Evolutionary conservation across 2,888 invertebrate species (phyloP).

Genomic region (Heterodera filipjevi): DNA sequence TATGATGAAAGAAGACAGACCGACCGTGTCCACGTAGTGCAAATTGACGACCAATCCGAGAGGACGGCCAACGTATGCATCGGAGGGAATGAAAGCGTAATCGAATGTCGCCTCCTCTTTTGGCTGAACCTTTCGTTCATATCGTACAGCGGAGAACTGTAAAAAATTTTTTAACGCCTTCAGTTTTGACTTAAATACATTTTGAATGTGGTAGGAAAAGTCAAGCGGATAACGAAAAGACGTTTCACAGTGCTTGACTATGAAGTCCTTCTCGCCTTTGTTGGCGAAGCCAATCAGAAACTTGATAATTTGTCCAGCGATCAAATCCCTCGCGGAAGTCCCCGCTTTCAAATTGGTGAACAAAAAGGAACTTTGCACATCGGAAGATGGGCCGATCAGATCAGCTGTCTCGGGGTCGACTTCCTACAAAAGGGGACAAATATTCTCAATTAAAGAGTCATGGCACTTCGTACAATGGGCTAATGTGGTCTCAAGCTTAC

Average conservation of each 20-base stretch:
- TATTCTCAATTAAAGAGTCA: background rate
- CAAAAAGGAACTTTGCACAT: slow-evolving; percentile 86
- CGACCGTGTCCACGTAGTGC: slow-evolving; percentile 60
- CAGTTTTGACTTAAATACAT: slow-evolving; percentile 69
- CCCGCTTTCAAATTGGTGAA: slow-evolving; percentile 75
- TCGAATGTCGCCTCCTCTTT: slow-evolving; percentile 90
- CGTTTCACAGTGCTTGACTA: slow-evolving; percentile 89
- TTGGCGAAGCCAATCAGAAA: slow-evolving; percentile 94
- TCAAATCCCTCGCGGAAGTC: slow-evolving; percentile 74
- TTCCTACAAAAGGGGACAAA: slow-evolving; percentile 8
- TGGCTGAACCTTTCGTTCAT: slow-evolving; percentile 84
- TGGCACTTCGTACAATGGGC: too few relatives aligned
- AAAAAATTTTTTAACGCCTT: slow-evolving; percentile 39
- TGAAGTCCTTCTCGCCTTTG: slow-evolving; percentile 86
- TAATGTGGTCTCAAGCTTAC: too few relatives aligned
- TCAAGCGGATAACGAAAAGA: slow-evolving; percentile 99
- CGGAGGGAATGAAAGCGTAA: slow-evolving; percentile 91
- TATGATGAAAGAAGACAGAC: background rate
- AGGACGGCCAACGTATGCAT: slow-evolving; percentile 93
- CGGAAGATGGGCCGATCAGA: slow-evolving; percentile 76
- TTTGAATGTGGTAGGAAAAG: slow-evolving; percentile 95
- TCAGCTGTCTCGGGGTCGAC: slow-evolving; percentile 22
- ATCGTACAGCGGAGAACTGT: slow-evolving; percentile 83
- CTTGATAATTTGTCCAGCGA: slow-evolving; percentile 88
- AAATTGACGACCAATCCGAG: slow-evolving; percentile 83